Conservation (phyloP, 2,888 invertebrate genomes). For the Lycaena phlaeas region DNA sequence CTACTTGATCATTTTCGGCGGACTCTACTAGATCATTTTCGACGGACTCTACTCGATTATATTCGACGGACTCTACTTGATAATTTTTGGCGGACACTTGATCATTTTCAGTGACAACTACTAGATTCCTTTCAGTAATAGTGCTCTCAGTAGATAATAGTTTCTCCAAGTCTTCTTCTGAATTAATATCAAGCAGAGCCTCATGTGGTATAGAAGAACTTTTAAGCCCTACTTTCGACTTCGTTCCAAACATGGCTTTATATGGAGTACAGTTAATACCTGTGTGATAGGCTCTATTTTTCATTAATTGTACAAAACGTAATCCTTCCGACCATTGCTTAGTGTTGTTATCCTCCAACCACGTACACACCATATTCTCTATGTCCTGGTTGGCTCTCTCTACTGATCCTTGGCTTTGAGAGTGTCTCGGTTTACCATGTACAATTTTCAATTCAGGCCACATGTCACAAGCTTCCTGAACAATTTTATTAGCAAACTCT, state of each 20-base stretch:
- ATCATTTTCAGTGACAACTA: no score
- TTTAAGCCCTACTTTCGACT: constrained; percentile 6
- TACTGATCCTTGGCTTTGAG: constrained; percentile 3
- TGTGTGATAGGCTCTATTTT: constrained; percentile 34
- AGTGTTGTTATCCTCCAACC: constrained; percentile 12
- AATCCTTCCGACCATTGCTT: constrained; percentile 41
- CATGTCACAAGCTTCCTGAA: constrained; percentile 17
- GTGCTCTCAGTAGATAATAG: background rate
- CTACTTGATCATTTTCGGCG: no score
- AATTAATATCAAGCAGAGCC: background rate
- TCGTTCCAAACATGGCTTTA: constrained; percentile 32
- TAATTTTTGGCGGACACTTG: no score
- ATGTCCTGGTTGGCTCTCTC: constrained; percentile 9
- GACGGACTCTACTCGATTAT: no score
- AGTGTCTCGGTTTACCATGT: constrained; percentile 36
- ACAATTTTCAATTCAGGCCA: constrained; percentile 36
- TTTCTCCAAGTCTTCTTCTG: constrained; percentile 2
- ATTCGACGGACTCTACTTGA: no score
- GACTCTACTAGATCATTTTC: no score
- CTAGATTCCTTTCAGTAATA: background rate
- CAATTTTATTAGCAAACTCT: constrained; percentile 22
- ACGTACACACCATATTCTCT: constrained; percentile 1
- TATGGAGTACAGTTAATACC: no score
- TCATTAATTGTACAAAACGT: constrained; percentile 37
- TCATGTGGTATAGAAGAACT: background rate